Base-by-base conservation (phyloP, 1,140 invertebrate genomes). In the Cecropterus lyciades region DNA sequence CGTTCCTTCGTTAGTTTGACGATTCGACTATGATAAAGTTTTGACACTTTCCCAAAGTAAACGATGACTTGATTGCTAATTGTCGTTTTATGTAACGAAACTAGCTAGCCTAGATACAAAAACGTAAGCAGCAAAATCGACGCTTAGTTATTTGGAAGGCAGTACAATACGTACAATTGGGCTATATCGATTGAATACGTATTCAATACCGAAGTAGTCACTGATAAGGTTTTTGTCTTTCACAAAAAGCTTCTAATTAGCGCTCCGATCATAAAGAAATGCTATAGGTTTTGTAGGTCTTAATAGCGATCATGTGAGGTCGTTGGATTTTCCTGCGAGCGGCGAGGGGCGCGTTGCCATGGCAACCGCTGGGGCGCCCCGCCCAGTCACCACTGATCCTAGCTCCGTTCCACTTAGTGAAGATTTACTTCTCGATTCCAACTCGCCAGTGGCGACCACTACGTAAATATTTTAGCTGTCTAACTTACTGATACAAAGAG, bases 321-420 rank as follows among this genome's bases (percentile, higher is more conserved):
- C 56, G 66, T 75, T 66, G 70, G 73, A 75, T 78, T 77, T 79
- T 77, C 75, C 73, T 74, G 66, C 67, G 74, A 74, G 72, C 66
- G 68, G 62, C 70, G 74, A 76, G 77, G 79, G 77, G 80, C 59
- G 66, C 67, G 81, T 89, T 79, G 73, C 78, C 74, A 82, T 85
- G 75, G 78, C 81, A 72, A 89, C 85, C 72, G 76, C 77, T 80
- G 72, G 75, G 77, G 76, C 75, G 82, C 83, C 82, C 80, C 83
- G 82, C 84, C 84, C 84, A 82, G 73, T 33, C 59, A 60, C 51
- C 70, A 46, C 71, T 68, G 59, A 62, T 73, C 69, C 62, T 72
- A 0, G 3, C 3, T 0, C 53, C 72, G 59, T 65, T 63, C 66
- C 66, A 74, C 65, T 79, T 80, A 77, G 75, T 74, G 79, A 43